These are phyloP conservation scores for Leptestheria dahalacensis DNA, from an alignment of 1,140 invertebrate genomes.

Conservation along the genomic window DNA sequence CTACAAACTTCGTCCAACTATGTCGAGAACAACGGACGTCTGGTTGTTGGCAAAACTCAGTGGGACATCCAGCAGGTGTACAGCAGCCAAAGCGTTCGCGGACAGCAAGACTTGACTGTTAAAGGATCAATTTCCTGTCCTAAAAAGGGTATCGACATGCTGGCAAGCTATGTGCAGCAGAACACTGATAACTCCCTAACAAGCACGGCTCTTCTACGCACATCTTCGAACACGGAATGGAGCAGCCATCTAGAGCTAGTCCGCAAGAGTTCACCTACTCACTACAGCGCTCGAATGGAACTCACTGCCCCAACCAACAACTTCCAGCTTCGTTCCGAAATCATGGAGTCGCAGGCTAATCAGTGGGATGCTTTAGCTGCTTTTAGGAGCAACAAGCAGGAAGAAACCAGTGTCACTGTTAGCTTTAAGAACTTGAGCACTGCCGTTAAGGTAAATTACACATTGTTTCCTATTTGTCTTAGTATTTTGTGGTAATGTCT, in stretches of 20 bases:
- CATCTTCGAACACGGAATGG: background rate
- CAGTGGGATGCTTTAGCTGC: background rate
- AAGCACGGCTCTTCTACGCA: background rate
- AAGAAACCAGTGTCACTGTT: background rate
- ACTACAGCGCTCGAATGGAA: conserved; percentile 8
- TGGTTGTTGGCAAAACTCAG: conserved; percentile 18
- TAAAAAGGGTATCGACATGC: conserved; percentile 20
- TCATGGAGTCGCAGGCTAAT: background rate
- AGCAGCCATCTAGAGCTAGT: conserved; percentile 7
- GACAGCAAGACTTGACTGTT: conserved; percentile 18
- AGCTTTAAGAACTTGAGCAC: conserved; percentile 7
- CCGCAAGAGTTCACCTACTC: conserved; percentile 1
- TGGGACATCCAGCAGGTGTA: conserved; percentile 20
- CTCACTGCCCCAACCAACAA: background rate
- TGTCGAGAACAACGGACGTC: conserved; percentile 22
- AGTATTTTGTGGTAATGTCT: background rate
- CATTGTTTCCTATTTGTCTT: background rate
- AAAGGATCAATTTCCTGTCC: conserved; percentile 14
- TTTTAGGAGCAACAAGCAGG: background rate
- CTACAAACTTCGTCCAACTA: conserved; percentile 22
- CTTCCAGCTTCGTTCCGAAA: background rate
- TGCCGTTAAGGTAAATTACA: conserved; percentile 7
- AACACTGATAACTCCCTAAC: conserved; percentile 3
- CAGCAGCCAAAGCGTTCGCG: conserved; percentile 15
- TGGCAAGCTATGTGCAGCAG: conserved; percentile 17